A percentile compares a stretch with the other conserved stretches of the same genome.
phyloP scores from a whole-genome alignment of 2,797 vertebrate genomes.

The Enteromius radiatus region DNA sequence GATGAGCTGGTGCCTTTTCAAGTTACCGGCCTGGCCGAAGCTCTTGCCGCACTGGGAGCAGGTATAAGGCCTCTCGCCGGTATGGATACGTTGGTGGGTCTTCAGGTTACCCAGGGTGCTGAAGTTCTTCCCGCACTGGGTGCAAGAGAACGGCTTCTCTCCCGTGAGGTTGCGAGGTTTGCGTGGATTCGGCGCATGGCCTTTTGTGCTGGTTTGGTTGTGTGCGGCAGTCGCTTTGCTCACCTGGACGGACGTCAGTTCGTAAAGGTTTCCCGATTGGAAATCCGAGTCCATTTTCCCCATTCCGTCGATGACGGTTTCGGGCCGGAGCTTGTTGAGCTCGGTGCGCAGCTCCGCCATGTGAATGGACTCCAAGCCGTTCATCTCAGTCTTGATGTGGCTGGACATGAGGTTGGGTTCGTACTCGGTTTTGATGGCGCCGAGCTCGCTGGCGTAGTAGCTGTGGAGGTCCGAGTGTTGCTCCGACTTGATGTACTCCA shows the following conservation, averaged over 20 bases:
- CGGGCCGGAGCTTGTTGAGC: conserved; percentile 81
- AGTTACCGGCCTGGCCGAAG: conserved; percentile 82
- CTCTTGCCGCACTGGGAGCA: conserved; percentile 84
- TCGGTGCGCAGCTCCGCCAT: conserved; percentile 82
- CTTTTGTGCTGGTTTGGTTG: conserved; percentile 53
- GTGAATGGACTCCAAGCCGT: conserved; percentile 80
- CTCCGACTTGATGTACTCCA: conserved; percentile 82
- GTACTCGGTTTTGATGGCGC: conserved; percentile 72
- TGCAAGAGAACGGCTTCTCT: conserved; percentile 81
- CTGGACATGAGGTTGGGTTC: conserved; percentile 68
- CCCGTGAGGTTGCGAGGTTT: conserved; percentile 80
- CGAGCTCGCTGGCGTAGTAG: conserved; percentile 78
- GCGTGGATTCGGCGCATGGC: conserved; percentile 39
- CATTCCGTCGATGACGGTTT: conserved; percentile 71
- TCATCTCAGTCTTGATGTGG: conserved; percentile 70
- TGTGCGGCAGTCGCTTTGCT: conserved; percentile 53
- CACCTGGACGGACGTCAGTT: conserved; percentile 63
- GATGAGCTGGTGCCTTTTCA: conserved; percentile 83
- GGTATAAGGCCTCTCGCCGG: conserved; percentile 80
- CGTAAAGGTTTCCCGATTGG: conserved; percentile 66
- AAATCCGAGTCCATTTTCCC: conserved; percentile 74
- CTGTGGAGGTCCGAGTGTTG: conserved; percentile 81
- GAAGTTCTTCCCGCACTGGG: conserved; percentile 81
- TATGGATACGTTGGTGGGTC: conserved; percentile 83
- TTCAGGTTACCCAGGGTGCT: conserved; percentile 84